Evolutionary conservation across 2,797 vertebrate genomes (phyloP), one percentile per base, ranked within the genome.

Genomic region (Spinus olivaceus): DNA sequence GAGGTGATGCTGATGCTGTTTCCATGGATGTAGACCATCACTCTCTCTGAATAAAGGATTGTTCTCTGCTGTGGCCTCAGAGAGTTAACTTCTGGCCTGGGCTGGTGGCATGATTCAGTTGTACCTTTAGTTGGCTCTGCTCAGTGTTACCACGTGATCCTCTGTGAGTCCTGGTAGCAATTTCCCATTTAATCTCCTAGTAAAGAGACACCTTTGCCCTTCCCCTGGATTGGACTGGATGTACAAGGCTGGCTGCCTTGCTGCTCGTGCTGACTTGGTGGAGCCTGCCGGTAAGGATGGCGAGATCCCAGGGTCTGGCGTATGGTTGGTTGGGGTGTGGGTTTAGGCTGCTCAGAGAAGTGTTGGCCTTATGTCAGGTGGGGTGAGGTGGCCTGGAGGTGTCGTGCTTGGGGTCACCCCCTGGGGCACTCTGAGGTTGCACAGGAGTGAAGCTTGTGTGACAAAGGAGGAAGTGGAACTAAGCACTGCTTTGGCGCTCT

Each of bases 351-450:
- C 27, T 85, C 17, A 0, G 0, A 47, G 60, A 39, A 63, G 24
- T 19, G 33, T 44, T 44, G 12, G 19, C n/a, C 20, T 61, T 25
- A 17, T 3, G 27, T 32, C 54, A n/a, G 8, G 18, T 41, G 41
- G 16, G 41, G 41, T 47, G 15, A 14, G 14, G 10, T 77, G 79
- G 10, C 27, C 51, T 88, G 49, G 47, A 59, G 56, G 8, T 88
- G 47, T 60, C 0, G 0, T 28, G 44, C 12, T n/a, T 82, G 24
- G 19, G 22, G 5, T 2, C 23, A 25, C 28, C 3, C 21, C 15
- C 17, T 60, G 25, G 15, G 23, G 2, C 0, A 0, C 9, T 51
- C 28, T 1, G 1, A n/a, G 39, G 17, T 54, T 66, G 51, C 7
- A 10, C 37, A 60, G 23, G 12, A 49, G 35, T 63, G 85, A 53